Evolutionary conservation across 2,888 invertebrate species (phyloP).

Genomic region (Chouioia cunea): DNA sequence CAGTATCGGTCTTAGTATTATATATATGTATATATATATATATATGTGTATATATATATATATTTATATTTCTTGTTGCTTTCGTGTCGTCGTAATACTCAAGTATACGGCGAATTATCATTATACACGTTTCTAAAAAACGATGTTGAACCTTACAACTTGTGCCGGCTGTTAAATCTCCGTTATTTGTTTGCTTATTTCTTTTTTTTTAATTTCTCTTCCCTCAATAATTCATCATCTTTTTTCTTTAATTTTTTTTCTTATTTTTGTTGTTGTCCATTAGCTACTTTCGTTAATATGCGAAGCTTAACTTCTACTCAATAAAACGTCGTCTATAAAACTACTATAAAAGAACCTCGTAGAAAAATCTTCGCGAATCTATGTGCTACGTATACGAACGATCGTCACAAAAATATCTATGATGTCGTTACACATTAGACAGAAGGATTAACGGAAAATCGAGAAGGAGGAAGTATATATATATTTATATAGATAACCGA

Average conservation of each 20-base stretch:
- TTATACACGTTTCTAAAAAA: constrained; percentile 36
- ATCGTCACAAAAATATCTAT: constrained; percentile 37
- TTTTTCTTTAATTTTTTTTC: constrained; percentile 3
- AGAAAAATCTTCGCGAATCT: constrained; percentile 45
- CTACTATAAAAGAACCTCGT: constrained; percentile 37
- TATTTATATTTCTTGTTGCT: constrained; percentile 29
- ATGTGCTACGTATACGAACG: constrained; percentile 17
- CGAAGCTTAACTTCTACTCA: constrained; percentile 37
- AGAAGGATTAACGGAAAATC: constrained; percentile 13
- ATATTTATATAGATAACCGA: not conserved
- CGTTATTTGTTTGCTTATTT: constrained; percentile 18
- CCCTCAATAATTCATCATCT: not conserved
- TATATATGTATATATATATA: constrained; percentile 42
- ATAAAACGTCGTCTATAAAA: constrained; percentile 34
- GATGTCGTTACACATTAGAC: constrained; percentile 16
- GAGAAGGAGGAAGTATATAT: not conserved
- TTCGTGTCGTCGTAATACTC: constrained; percentile 21
- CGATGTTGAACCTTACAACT: constrained; percentile 27
- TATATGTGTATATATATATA: constrained; percentile 48
- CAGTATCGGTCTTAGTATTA: constrained; percentile 38
- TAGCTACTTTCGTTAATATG: constrained; percentile 35
- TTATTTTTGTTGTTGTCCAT: constrained; percentile 25
- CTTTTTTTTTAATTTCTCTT: constrained; percentile 5
- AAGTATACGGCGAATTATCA: constrained; percentile 16
- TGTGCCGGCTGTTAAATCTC: not conserved